Evolutionary conservation across 2,888 invertebrate species (phyloP).

Genomic region (Thalpophila matura): DNA sequence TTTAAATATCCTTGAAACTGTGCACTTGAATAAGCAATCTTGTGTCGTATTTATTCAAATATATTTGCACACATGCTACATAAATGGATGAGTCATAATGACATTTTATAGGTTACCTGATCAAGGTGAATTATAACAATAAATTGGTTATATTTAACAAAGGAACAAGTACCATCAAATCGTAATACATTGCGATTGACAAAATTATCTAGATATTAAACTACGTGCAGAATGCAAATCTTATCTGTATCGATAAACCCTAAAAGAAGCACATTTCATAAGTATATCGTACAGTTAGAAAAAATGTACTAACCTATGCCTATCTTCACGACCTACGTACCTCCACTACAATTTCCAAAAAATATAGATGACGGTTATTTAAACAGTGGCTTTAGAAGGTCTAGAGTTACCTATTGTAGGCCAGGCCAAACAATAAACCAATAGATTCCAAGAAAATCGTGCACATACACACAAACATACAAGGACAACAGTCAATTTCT

Average conservation of each 20-base stretch:
- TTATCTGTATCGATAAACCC: constrained; percentile 5
- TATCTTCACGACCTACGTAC: not conserved
- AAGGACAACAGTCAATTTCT: too few relatives aligned
- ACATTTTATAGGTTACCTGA: not conserved
- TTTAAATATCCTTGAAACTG: constrained; percentile 1
- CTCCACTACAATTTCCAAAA: too few relatives aligned
- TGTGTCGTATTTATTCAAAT: not conserved
- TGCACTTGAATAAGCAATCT: constrained; percentile 13
- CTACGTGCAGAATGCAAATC: constrained; percentile 28
- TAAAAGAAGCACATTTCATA: not conserved
- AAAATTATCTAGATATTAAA: constrained; percentile 13
- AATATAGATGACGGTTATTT: too few relatives aligned
- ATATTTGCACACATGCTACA: not conserved
- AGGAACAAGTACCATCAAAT: not conserved
- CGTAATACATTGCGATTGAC: constrained; percentile 12
- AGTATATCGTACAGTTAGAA: not conserved
- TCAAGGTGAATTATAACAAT: not conserved
- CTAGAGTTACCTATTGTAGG: too few relatives aligned
- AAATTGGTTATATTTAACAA: not conserved
- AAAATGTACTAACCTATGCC: not conserved
- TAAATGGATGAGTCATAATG: not conserved
- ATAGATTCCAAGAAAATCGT: too few relatives aligned
- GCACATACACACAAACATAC: too few relatives aligned
- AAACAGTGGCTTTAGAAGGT: too few relatives aligned
- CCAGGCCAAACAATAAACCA: too few relatives aligned